Conservation (phyloP, 2,888 invertebrate species). For the Abrostola triplasia region DNA sequence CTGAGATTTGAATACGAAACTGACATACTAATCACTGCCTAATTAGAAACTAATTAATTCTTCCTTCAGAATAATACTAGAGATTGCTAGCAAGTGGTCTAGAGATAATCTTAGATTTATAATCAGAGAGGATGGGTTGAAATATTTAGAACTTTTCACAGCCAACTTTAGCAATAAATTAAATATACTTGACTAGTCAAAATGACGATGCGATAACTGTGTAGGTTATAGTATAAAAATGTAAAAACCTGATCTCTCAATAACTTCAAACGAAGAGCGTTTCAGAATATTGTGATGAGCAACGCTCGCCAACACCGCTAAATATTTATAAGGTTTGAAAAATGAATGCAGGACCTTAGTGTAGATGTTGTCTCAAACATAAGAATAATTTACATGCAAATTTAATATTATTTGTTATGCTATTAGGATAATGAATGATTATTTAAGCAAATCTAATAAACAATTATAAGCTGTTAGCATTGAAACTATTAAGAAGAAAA, state of each 20-base stretch:
- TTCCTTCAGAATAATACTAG: too few relatives aligned
- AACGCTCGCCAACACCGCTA: conserved; percentile 18
- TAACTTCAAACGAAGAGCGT: conserved; percentile 31
- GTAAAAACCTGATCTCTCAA: conserved; percentile 23
- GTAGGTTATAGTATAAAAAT: conserved; percentile 10
- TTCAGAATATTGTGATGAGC: conserved; percentile 41
- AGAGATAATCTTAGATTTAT: too few relatives aligned
- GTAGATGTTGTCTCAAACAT: conserved; percentile 11
- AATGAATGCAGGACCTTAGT: conserved; percentile 30
- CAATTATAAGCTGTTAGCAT: too few relatives aligned
- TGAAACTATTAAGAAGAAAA: too few relatives aligned
- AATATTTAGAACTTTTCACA: too few relatives aligned
- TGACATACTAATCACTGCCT: too few relatives aligned
- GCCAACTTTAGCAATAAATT: too few relatives aligned
- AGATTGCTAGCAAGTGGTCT: too few relatives aligned
- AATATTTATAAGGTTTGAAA: conserved; percentile 45
- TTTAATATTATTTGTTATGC: neutral
- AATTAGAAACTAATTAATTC: too few relatives aligned
- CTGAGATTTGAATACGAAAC: neutral
- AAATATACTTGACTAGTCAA: too few relatives aligned
- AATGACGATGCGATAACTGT: too few relatives aligned
- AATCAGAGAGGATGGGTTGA: too few relatives aligned
- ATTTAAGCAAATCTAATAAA: neutral
- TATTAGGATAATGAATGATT: neutral
- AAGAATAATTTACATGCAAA: conserved; percentile 20